phyloP scores from a whole-genome alignment of 2,113 vertebrate genomes.

The Caretta caretta region DNA sequence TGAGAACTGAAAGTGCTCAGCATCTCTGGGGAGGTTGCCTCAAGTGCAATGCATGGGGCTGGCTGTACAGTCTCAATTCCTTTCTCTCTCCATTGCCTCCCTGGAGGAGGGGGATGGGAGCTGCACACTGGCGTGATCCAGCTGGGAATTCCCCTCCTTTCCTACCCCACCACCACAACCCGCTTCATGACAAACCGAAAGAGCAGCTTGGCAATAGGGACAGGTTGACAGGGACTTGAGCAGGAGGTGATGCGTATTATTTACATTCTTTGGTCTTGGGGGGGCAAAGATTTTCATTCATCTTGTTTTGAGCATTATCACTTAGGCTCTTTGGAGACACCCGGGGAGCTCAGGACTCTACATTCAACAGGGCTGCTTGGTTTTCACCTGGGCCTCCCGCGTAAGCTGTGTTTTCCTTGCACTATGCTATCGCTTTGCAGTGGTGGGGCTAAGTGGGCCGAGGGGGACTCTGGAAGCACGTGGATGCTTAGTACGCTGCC shows the following conservation, averaged over 20 bases:
- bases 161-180: neutral
- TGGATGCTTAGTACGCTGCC: neutral
- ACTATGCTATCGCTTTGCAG: neutral
- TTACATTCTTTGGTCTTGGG: constrained; percentile 78
- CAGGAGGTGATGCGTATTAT: constrained; percentile 63
- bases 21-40: neutral
- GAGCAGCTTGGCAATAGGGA: neutral
- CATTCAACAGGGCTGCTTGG: neutral
- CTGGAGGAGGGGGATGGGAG: neutral
- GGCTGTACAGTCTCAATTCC: neutral
- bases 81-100: neutral
- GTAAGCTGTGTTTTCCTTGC: neutral
- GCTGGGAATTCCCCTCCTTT: constrained; percentile 1
- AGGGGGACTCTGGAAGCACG: neutral
- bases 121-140: neutral
- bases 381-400: neutral
- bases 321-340: neutral
- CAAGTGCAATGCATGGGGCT: neutral
- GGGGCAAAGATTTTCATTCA: neutral
- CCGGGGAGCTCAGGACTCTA: neutral
- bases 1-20: neutral
- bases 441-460: constrained; percentile 31
- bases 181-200: neutral
- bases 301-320: neutral
- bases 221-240: constrained; percentile 10